These are phyloP conservation scores for Pseudococcus jackbeardsleyi DNA, from an alignment of 2,888 invertebrate genomes.

Conservation along the genomic window DNA sequence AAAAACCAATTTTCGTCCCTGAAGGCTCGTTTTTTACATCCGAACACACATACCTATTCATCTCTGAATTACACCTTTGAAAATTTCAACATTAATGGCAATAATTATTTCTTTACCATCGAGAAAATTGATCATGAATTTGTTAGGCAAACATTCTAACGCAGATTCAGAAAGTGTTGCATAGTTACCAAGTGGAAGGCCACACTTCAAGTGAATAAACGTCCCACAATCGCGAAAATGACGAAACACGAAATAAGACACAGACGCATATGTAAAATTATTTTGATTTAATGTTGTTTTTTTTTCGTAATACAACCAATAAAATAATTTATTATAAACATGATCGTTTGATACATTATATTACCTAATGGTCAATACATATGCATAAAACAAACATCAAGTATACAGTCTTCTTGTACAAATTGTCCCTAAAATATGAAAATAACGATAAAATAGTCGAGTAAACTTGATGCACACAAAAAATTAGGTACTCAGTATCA, in stretches of 20 bases:
- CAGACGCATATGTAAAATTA: not conserved
- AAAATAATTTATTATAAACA: conserved; percentile 26
- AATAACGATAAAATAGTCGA: not conserved
- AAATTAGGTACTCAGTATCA: not conserved
- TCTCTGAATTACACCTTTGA: no score
- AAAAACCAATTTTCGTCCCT: no score
- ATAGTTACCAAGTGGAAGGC: no score
- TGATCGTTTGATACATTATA: not conserved
- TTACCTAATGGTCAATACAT: not conserved
- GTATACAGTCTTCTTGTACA: conserved; percentile 46
- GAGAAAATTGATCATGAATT: no score
- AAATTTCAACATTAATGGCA: no score
- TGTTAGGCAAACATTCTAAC: no score
- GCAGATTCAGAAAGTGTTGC: no score
- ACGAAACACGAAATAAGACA: not conserved
- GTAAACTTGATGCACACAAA: not conserved
- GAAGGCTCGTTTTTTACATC: no score
- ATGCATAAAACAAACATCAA: conserved; percentile 18
- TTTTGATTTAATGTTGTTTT: conserved; percentile 39
- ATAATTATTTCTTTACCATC: no score
- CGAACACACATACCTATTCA: no score
- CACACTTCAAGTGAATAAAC: no score
- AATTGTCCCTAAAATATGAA: conserved; percentile 32
- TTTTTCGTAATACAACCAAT: conserved; percentile 36
- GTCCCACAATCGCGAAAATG: no score